Conservation (phyloP, 1,140 invertebrate genomes). For the Archivesica marissinica region DNA sequence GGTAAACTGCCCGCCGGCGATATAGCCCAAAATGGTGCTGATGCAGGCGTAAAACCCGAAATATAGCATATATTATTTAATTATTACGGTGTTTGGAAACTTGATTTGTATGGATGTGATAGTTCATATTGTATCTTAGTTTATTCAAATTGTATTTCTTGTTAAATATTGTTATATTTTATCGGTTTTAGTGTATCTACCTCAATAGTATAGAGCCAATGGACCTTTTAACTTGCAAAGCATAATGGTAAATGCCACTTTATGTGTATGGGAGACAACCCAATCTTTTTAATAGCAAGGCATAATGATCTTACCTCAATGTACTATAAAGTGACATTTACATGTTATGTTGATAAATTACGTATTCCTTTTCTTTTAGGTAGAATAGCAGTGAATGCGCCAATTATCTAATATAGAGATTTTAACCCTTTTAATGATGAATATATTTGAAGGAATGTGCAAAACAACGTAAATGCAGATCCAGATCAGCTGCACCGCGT, state of each 20-base stretch:
- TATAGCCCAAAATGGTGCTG: too few relatives aligned
- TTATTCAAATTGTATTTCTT: conserved; percentile 28
- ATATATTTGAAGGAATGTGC: too few relatives aligned
- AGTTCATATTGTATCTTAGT: conserved; percentile 23
- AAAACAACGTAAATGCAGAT: too few relatives aligned
- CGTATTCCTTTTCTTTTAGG: too few relatives aligned
- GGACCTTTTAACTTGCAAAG: not conserved
- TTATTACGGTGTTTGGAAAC: not conserved
- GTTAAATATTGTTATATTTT: conserved; percentile 43
- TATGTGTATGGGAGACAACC: not conserved
- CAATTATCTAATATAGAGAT: too few relatives aligned
- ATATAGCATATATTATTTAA: not conserved
- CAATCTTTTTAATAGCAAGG: not conserved
- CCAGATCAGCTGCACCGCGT: too few relatives aligned
- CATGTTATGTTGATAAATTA: too few relatives aligned
- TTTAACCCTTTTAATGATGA: too few relatives aligned
- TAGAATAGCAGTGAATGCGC: too few relatives aligned
- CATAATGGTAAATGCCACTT: not conserved
- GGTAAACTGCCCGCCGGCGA: too few relatives aligned
- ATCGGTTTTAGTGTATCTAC: conserved; percentile 6
- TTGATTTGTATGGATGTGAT: conserved; percentile 11
- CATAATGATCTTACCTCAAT: not conserved
- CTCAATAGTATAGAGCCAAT: not conserved
- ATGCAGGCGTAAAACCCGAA: too few relatives aligned
- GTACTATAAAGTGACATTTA: not conserved